Percentiles rank a stretch among this genome's conserved stretches.
phyloP scores from a whole-genome alignment of 1,140 invertebrate genomes.

The Drosophila tristis region DNA sequence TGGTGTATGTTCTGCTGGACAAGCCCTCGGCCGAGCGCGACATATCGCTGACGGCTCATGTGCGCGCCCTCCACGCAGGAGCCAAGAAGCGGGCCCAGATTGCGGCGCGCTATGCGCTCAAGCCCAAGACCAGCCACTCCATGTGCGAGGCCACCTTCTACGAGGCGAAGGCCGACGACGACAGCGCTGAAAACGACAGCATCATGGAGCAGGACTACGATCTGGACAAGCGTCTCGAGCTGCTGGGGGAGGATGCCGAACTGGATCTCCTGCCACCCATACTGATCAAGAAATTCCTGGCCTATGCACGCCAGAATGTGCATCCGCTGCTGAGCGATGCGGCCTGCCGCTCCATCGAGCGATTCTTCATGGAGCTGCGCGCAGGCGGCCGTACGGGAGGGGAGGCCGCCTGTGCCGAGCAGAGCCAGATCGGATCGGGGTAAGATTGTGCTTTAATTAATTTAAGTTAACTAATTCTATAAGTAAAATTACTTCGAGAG shows the following conservation, averaged over 20 bases:
- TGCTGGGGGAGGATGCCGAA: slow-evolving; percentile 84
- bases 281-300: slow-evolving; percentile 94
- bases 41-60: slow-evolving; percentile 81
- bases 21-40: slow-evolving; percentile 89
- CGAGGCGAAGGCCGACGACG: not conserved
- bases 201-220: slow-evolving; percentile 61
- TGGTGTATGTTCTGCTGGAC: slow-evolving; percentile 96
- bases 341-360: slow-evolving; percentile 89
- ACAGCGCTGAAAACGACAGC: slow-evolving; percentile 27
- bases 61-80: slow-evolving; percentile 67
- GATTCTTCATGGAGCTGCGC: slow-evolving; percentile 93
- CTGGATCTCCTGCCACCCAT: slow-evolving; percentile 90
- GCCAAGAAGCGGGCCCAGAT: slow-evolving; percentile 63
- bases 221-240: slow-evolving; percentile 87
- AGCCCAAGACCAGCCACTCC: slow-evolving; percentile 61
- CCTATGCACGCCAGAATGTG: slow-evolving; percentile 95
- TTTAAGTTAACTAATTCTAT: slow-evolving; percentile 40
- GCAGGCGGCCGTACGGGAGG: not conserved
- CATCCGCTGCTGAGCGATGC: slow-evolving; percentile 90
- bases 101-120: slow-evolving; percentile 47
- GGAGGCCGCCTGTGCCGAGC: slow-evolving; percentile 22
- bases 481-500: slow-evolving; percentile 2
- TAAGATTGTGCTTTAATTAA: slow-evolving; percentile 51
- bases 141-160: slow-evolving; percentile 38
- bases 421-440: slow-evolving; percentile 57